Evolutionary conservation across 2,888 invertebrate species (phyloP), one percentile per base, ranked within the genome.

Genomic region (Druceiella hillmani): DNA sequence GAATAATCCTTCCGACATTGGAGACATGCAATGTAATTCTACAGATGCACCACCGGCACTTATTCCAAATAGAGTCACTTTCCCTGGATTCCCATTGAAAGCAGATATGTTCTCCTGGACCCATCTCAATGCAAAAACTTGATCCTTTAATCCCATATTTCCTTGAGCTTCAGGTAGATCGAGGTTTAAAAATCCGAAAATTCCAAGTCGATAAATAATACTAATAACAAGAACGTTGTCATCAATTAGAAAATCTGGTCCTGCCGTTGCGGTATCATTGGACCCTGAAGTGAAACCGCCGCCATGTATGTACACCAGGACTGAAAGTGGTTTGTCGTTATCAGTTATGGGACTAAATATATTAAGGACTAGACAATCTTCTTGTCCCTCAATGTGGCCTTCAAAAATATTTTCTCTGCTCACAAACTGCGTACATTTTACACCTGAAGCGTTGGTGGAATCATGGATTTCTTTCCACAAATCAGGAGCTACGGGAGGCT

Each of bases 41-140:
- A 69, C 64, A 2, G 70, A 64, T 3, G 68, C 63, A 2, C 61
- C 71, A 3, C 75, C 76, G 20, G 75, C 74, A 50, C 75, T 75
- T 3, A 74, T 53, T 7, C 76, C 75, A 50, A 74, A 68, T 42
- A 76, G 58, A 3, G 74, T 73, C 0, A 76, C 67, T 52, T 63
- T 68, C 2, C 62, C 53, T 4, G 67, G 61, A 49, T 75, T 58
- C 5, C 75, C 76, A 13, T 65, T 64, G 46, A 76, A 75, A 7
- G 58, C 54, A 2, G 41, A 41, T 14, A 75, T 72, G 48, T 76
- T 75, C 31, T 58, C 49, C 44, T 72, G 60, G 1, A 75, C 56
- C 75, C 76, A 76, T 50, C 63, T 70, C 1, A 75, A 54, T 9
- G 70, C 74, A 47, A 62, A 55, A n/a, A 67, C 63, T 59, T 74